A percentile compares a stretch with the other conserved stretches of the same genome.
phyloP scores from a whole-genome alignment of 2,797 vertebrate species.

The Rhinogobio ventralis region DNA sequence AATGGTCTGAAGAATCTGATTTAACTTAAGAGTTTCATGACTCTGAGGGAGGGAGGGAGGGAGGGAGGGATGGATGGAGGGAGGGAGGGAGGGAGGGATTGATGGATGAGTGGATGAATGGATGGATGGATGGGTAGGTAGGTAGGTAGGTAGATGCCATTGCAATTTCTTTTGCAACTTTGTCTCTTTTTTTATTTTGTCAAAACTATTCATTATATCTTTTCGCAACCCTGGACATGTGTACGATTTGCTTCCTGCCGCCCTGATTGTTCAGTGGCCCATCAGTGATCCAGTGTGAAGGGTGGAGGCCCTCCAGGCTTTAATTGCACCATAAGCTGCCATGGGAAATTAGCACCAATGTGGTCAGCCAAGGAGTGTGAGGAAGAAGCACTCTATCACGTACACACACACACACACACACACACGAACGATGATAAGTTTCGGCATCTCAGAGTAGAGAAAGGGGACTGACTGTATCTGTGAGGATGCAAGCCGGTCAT shows the following conservation, averaged over 20 bases:
- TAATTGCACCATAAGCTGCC: slow-evolving; percentile 64
- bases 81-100: too few relatives aligned
- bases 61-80: too few relatives aligned
- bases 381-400: not conserved
- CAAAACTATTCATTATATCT: not conserved
- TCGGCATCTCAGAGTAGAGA: not conserved
- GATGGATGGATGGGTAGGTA: too few relatives aligned
- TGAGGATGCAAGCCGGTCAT: not conserved
- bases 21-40: not conserved
- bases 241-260: slow-evolving; percentile 55
- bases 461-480: slow-evolving; percentile 1
- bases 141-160: too few relatives aligned
- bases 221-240: slow-evolving; percentile 35
- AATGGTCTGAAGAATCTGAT: not conserved
- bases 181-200: slow-evolving; percentile 14
- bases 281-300: slow-evolving; percentile 60
- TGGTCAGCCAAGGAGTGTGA: slow-evolving; percentile 47
- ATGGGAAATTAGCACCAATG: slow-evolving; percentile 60
- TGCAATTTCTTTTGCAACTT: too few relatives aligned
- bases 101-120: too few relatives aligned
- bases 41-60: too few relatives aligned
- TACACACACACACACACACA: not conserved
- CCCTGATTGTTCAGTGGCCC: slow-evolving; percentile 57
- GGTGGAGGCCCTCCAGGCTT: slow-evolving; percentile 56
- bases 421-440: not conserved